Conservation (phyloP, 2,888 invertebrate genomes). For the Seladonia tumulorum region DNA sequence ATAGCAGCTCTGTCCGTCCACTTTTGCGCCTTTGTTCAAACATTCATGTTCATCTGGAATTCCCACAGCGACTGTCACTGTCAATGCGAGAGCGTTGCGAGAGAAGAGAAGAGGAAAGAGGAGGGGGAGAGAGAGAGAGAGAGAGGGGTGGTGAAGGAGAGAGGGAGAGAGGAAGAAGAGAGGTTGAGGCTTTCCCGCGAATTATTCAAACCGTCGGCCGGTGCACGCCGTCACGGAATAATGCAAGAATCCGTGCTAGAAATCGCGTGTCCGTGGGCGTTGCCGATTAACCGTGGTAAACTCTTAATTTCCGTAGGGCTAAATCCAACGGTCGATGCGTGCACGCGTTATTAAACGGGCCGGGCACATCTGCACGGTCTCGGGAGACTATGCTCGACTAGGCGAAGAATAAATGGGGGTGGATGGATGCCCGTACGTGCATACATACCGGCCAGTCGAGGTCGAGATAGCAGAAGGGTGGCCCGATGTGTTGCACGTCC, state of each 20-base stretch:
- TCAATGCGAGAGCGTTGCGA: not conserved
- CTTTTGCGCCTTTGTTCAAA: slow-evolving; percentile 14
- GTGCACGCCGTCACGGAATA: not conserved
- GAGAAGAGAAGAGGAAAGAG: not conserved
- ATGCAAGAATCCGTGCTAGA: slow-evolving; percentile 32
- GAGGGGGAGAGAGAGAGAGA: not conserved
- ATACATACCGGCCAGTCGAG: slow-evolving; percentile 41
- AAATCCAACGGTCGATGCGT: slow-evolving; percentile 67
- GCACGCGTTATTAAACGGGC: slow-evolving; percentile 66
- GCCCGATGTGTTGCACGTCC: slow-evolving; percentile 62
- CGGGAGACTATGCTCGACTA: slow-evolving; percentile 26
- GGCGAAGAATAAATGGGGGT: slow-evolving; percentile 78
- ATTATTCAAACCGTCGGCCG: slow-evolving; percentile 8
- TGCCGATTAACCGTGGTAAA: slow-evolving; percentile 56
- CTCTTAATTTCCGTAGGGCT: slow-evolving; percentile 63
- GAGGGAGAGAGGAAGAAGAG: not conserved
- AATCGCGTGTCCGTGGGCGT: slow-evolving; percentile 49
- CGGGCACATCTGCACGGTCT: slow-evolving; percentile 65
- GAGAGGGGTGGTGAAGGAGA: no score
- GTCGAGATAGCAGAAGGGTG: slow-evolving; percentile 71
- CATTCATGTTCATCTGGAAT: slow-evolving; percentile 7
- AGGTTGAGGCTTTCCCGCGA: not conserved
- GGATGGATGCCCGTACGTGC: slow-evolving; percentile 30
- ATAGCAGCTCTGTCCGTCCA: not conserved
- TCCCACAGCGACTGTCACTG: slow-evolving; percentile 11